Conservation (phyloP, 2,797 vertebrate genomes). For the Lacerta bilineata region DNA sequence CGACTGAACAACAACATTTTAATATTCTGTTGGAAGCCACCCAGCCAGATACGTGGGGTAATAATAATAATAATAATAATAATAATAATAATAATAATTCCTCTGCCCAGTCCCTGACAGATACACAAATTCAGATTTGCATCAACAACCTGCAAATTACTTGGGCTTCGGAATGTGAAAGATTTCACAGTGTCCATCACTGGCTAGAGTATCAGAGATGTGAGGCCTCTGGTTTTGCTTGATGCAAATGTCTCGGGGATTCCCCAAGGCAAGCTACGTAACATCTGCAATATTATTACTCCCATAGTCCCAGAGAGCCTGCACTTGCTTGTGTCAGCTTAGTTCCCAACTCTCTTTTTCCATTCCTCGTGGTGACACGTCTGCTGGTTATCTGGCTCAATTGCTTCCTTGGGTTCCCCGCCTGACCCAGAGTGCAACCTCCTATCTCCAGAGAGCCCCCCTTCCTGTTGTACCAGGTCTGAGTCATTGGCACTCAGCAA, state of each 20-base stretch:
- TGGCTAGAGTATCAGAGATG: neutral
- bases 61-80: no score
- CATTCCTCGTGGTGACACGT: neutral
- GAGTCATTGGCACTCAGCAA: slow-evolving; percentile 53
- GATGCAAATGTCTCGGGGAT: neutral
- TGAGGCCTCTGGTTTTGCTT: neutral
- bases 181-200: neutral
- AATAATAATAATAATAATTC: no score
- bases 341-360: neutral
- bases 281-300: neutral
- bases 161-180: neutral
- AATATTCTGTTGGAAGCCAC: no score
- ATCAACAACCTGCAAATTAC: neutral
- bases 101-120: no score
- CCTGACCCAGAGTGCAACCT: slow-evolving; percentile 28
- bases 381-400: neutral
- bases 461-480: slow-evolving; percentile 51
- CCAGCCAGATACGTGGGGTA: no score
- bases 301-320: neutral
- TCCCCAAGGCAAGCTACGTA: no score
- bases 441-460: slow-evolving; percentile 56
- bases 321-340: neutral
- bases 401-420: neutral
- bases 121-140: no score
- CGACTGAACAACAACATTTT: no score